Evolutionary conservation across 2,797 vertebrate species (phyloP), one percentile per base, ranked within the genome.

Genomic region (Rousettus madagascariensis): DNA sequence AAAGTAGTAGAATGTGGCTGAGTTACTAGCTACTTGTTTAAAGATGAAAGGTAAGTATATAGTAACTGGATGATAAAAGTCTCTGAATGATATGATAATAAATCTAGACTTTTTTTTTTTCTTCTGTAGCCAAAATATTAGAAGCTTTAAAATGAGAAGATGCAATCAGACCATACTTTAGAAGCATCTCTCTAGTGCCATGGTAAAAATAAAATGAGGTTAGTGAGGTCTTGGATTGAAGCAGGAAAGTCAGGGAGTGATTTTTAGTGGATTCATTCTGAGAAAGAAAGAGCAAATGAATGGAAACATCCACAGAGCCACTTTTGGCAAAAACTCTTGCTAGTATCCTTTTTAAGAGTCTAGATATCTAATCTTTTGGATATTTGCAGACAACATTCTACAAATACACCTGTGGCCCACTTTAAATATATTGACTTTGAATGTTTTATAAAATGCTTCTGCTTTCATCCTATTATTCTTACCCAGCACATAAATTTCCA

Each of bases 21-120:
- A 88, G 46, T 4, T 7, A 82, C 10, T 33, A 63, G 8, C n/a
- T 85, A 63, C 28, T 66, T 15, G 41, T 38, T 69, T 63, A 55
- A 83, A 51, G 5, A 61, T 66, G 28, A 68, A 94, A 92, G 41
- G 20, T 61, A 63, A 65, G 36, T 57, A 66, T 71, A 6, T 38
- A 79, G 15, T 66, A 91, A 22, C 16, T 88, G 30, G 7, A 33
- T 92, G 88, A 43, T 55, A 66, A 90, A 92, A 85, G 38, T 0
- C 7, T 77, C 22, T 65, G 6, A 53, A 68, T 68, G 4, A 59
- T 12, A 59, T 8, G 0, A 2, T 38, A 87, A 51, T 6, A 5
- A 75, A 57, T 36, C 22, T 68, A 10, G 5, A 71, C 1, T 16
- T 30, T 24, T 17, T 51, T 51, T 53, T 83, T 43, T 72, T 24